Evolutionary conservation across 2,797 vertebrate genomes (phyloP), one percentile per base, ranked within the genome.

Genomic region (Acipenser transmontanus): DNA sequence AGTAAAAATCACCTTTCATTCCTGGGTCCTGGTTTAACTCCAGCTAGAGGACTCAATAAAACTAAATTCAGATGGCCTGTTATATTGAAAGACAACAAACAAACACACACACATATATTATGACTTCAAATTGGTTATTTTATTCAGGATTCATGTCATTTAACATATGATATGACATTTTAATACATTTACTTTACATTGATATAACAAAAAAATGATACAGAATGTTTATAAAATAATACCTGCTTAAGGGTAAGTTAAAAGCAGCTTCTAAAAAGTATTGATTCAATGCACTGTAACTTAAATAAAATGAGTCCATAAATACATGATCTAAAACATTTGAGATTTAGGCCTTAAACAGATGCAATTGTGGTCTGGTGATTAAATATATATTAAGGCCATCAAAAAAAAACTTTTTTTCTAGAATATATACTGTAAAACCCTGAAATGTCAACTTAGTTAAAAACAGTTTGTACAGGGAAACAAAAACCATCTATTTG

Each of bases 371-470:
- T 64, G 73, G 34, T 34, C 34, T 34, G 34, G 34, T 34, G 34
- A 4, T 34, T 78, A 76, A 80, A 64, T 65, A 79, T 76, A 83
- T 76, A 73, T 87, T 88, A 92, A 94, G 87, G 89, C 83, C 80
- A 74, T 88, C 79, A 59, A 51, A 77, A 77, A 69, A 76, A 70
- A 54, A 74, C 68, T 70, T 10, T 13, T 65, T 77, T 73, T 82
- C 75, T 82, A 34, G 34, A 34, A 34, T 59, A 49, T 54, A 68
- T 71, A 74, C 73, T 72, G 68, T 66, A 49, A 68, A 79, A 71
- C 67, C 77, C 74, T 78, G 77, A 82, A 3, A 78, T 14, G 47
- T 57, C 61, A 59, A 59, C 74, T 64, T 68, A 68, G 73, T 64
- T 62, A 61, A 65, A 34, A 75, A 74, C 59, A 50, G 2, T 66